A percentile compares a stretch with the other conserved stretches of the same genome.
Evolutionary conservation across 2,113 vertebrate species (phyloP).

Genomic region (Aphelocoma coerulescens): DNA sequence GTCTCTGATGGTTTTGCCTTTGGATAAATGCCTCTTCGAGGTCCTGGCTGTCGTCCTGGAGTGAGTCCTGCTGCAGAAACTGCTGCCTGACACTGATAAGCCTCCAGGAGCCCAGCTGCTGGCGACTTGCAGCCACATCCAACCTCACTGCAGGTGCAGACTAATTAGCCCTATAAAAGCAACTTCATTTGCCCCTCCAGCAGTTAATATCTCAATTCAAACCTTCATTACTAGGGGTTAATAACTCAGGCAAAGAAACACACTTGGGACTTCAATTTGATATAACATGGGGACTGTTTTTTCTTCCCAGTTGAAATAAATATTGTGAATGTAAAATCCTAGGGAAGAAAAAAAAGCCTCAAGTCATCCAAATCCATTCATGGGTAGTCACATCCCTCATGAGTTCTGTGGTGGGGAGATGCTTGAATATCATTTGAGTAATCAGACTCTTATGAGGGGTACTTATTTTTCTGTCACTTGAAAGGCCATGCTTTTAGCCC

Average conservation of each 20-base stretch:
- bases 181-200: constrained; percentile 38
- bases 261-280: not conserved
- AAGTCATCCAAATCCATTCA: not conserved
- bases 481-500: not conserved
- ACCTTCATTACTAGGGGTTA: constrained; percentile 48
- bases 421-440: not conserved
- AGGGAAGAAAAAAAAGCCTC: not conserved
- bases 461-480: not conserved
- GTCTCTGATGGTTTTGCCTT: not conserved
- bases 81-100: constrained; percentile 28
- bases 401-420: not conserved
- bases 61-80: not conserved
- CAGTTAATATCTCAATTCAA: constrained; percentile 47
- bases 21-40: not conserved
- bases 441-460: not conserved
- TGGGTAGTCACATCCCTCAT: not conserved
- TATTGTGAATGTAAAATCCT: not conserved
- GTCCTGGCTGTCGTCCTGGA: not conserved
- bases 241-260: constrained; percentile 22
- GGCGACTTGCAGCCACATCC: accelerated
- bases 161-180: constrained; percentile 50
- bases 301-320: not conserved
- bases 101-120: not conserved
- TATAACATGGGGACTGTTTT: not conserved
- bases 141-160: not conserved